Evolutionary conservation across 1,140 invertebrate species (phyloP).

Genomic region (Charaxes varanes): DNA sequence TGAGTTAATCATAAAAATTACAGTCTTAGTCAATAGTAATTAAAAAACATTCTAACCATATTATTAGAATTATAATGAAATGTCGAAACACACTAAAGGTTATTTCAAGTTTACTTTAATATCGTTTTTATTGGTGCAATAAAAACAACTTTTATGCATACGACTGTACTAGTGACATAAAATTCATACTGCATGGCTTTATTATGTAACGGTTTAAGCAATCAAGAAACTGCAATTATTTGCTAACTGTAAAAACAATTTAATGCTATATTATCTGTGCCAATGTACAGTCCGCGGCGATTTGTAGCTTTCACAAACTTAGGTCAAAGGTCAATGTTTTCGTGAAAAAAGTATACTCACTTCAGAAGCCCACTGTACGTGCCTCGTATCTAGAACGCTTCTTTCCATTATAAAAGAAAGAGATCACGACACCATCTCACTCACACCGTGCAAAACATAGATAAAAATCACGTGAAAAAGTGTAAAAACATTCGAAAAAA

Average conservation of each 20-base stretch:
- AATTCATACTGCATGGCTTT: constrained; percentile 2
- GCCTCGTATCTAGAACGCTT: constrained; percentile 55
- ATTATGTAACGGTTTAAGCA: constrained; percentile 2
- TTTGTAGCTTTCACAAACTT: not conserved
- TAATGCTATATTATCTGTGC: not conserved
- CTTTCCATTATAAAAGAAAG: constrained; percentile 71
- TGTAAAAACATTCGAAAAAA: constrained; percentile 26
- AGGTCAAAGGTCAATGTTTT: constrained; percentile 41
- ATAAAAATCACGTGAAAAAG: constrained; percentile 28
- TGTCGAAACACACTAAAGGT: too few relatives aligned
- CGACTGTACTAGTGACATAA: not conserved
- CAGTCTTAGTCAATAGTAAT: too few relatives aligned
- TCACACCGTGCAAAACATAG: constrained; percentile 26
- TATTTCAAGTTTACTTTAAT: too few relatives aligned
- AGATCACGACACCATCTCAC: constrained; percentile 57
- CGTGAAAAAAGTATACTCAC: constrained; percentile 38
- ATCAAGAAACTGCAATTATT: constrained; percentile 3
- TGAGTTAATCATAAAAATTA: too few relatives aligned
- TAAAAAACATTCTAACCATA: too few relatives aligned
- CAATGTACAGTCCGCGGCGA: too few relatives aligned
- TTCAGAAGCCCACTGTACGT: constrained; percentile 62
- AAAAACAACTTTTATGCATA: too few relatives aligned
- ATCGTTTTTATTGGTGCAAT: too few relatives aligned
- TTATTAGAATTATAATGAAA: too few relatives aligned
- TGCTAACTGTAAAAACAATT: constrained; percentile 6